A percentile compares a stretch with the other conserved stretches of the same genome.
Conservation (phyloP, 2,113 vertebrate species). For the Saimiri boliviensis region DNA sequence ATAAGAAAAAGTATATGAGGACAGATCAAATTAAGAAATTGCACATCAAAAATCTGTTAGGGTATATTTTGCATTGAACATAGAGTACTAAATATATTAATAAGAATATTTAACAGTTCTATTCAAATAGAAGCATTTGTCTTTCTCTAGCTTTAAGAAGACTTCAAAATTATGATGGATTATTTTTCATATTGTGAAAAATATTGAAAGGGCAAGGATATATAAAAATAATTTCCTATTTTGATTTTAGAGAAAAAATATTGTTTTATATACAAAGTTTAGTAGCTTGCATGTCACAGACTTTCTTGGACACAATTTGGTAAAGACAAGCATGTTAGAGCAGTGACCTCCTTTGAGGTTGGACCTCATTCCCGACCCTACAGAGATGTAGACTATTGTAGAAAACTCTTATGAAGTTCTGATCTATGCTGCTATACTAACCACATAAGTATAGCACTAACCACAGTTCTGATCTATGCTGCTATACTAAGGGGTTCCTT, state of each 20-base stretch:
- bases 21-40: neutral
- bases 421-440: neutral
- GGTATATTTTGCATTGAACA: conserved; percentile 13
- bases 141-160: conserved; percentile 14
- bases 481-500: neutral
- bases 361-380: neutral
- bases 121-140: neutral
- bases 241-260: conserved; percentile 43
- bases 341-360: neutral
- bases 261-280: neutral
- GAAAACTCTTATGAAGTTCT: neutral
- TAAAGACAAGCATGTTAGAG: neutral
- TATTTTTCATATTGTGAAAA: neutral
- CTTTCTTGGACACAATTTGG: neutral
- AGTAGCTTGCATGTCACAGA: neutral
- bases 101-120: conserved; percentile 13
- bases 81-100: neutral
- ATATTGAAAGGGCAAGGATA: neutral
- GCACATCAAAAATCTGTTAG: neutral
- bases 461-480: neutral
- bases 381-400: neutral
- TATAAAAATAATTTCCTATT: conserved; percentile 6
- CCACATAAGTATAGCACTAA: no score
- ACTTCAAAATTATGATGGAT: conserved; percentile 27
- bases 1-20: neutral